These are phyloP conservation scores for Clanis bilineata DNA, from an alignment of 2,888 invertebrate species.

Conservation along the genomic window DNA sequence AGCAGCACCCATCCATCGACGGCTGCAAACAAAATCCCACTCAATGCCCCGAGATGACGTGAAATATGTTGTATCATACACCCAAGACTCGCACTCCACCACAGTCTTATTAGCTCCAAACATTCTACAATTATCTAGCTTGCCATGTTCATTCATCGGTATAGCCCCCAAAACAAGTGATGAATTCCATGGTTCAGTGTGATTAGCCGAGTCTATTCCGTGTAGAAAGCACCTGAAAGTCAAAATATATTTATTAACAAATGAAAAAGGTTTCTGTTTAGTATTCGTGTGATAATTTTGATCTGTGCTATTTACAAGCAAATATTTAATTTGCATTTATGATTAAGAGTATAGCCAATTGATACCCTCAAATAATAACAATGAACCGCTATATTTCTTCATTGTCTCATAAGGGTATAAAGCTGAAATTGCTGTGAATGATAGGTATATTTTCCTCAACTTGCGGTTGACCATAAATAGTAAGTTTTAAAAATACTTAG, in stretches of 20 bases:
- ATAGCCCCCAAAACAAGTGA: constrained; percentile 78
- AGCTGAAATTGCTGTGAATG: not conserved
- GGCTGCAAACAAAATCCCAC: constrained; percentile 91
- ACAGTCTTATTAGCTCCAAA: constrained; percentile 64
- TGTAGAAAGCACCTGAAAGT: constrained; percentile 82
- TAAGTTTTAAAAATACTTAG: not conserved
- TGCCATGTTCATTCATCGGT: constrained; percentile 81
- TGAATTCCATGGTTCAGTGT: constrained; percentile 80
- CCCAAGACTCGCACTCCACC: constrained; percentile 80
- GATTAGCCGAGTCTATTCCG: constrained; percentile 78
- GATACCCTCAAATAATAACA: not conserved
- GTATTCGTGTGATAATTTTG: not conserved
- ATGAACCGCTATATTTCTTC: not conserved
- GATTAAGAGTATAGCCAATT: not conserved
- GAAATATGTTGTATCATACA: constrained; percentile 88
- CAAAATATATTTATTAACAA: not conserved
- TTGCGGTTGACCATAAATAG: not conserved
- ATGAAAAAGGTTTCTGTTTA: not conserved
- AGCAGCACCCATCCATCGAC: constrained; percentile 91
- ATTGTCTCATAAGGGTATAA: not conserved
- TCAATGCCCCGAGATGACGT: constrained; percentile 89
- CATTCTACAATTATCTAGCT: constrained; percentile 85
- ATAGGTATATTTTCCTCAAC: not conserved
- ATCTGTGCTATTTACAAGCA: not conserved
- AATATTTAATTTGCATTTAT: not conserved